Evolutionary conservation across 2,797 vertebrate species (phyloP).

Genomic region (Euthynnus affinis): DNA sequence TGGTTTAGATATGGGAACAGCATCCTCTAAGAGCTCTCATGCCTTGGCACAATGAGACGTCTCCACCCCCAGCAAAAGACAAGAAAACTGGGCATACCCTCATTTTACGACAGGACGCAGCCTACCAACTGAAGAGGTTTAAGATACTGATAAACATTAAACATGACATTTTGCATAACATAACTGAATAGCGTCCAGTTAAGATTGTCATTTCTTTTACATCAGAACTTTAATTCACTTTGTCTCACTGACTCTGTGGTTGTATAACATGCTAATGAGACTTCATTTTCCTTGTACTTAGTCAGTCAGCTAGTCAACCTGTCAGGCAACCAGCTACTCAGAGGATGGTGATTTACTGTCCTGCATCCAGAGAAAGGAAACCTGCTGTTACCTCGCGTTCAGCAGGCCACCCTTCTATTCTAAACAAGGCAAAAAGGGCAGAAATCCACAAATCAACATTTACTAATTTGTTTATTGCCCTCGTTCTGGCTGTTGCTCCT

Average conservation of each 20-base stretch:
- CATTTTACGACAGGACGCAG: constrained; percentile 71
- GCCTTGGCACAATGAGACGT: constrained; percentile 80
- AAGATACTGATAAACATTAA: constrained; percentile 27
- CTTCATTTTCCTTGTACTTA: constrained; percentile 59
- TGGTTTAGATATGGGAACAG: constrained; percentile 87
- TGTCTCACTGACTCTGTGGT: constrained; percentile 34
- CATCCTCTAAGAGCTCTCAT: constrained; percentile 84
- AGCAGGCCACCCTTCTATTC: constrained; percentile 55
- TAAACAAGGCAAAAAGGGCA: constrained; percentile 59
- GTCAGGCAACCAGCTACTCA: constrained; percentile 66
- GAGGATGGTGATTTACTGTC: constrained; percentile 71
- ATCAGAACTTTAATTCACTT: constrained; percentile 54
- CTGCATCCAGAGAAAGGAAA: constrained; percentile 48
- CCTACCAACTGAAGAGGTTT: constrained; percentile 42
- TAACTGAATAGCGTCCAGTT: constrained; percentile 23
- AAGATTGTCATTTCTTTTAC: constrained; percentile 36
- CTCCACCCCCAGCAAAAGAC: constrained; percentile 78
- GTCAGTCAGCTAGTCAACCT: constrained; percentile 64
- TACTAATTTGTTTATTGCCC: constrained; percentile 77
- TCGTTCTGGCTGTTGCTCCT: constrained; percentile 50
- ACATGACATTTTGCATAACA: constrained; percentile 12
- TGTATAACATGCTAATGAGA: constrained; percentile 65
- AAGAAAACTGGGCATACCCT: constrained; percentile 72
- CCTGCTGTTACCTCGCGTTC: constrained; percentile 66
- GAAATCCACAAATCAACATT: constrained; percentile 73